Evolutionary conservation across 2,797 vertebrate species (phyloP), one percentile per base, ranked within the genome.

Genomic region (Syndactyla subalaris): DNA sequence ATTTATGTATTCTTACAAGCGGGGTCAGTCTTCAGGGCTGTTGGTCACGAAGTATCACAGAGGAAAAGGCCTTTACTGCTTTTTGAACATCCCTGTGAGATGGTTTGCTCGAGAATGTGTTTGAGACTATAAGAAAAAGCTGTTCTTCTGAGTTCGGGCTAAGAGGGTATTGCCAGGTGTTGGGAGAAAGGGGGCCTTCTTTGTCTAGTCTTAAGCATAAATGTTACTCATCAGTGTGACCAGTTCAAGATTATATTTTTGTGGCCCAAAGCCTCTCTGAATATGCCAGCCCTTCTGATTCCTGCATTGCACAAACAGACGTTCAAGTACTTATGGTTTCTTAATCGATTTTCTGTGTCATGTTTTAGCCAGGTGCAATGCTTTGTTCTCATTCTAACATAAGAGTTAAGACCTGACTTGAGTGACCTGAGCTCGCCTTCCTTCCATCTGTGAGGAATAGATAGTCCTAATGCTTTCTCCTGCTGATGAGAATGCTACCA

Each of bases 291-390:
- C 36, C 41, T 0, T 55, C 19, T 15, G 36, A 36, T 61, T 65
- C 5, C 4, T 51, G 14, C 29, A 4, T 68, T 75, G 32, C 7
- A 32, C 21, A 14, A 9, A 4, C 43, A 76, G 32, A 19, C 2
- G 1, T 61, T 86, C 14, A 34, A 32, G 4, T 81, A 9, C 26
- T 51, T 76, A 3, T 0, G 2, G 30, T 20, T 39, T 39, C 20
- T 32, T 12, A 39, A 8, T 32, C 1, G 0, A 0, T 62, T 7
- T 49, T 61, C 7, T 68, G 21, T 63, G 1, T 18, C 4, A 1
- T n/a, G 5, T 36, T 74, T 85, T 68, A 39, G 41, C 26, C 23
- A 29, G 32, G 15, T 77, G 10, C 22, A 48, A 2, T 70, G 24
- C 30, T 51, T 89, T 67, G 24, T 54, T 85, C 49, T 70, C 18